Percentiles rank a stretch among this genome's conserved stretches.
Conservation (phyloP, 2,113 vertebrate genomes). For the Alces alces region DNA sequence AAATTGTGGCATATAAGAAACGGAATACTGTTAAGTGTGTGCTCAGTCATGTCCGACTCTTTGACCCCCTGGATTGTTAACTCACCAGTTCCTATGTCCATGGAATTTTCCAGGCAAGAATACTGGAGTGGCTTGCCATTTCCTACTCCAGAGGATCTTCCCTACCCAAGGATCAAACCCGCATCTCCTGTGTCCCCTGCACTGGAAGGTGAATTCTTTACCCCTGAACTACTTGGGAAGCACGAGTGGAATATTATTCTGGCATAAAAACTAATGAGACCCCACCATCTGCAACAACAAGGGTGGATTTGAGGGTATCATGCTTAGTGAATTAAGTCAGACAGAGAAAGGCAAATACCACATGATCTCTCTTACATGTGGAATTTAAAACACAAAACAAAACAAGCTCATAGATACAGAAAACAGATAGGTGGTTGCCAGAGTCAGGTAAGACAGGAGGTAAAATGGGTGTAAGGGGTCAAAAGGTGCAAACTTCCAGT, state of each 20-base stretch:
- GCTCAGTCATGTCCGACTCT: not conserved
- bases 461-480: not conserved
- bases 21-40: not conserved
- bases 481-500: not conserved
- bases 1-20: not conserved
- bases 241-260: not conserved
- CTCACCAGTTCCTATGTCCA: not conserved
- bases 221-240: not conserved
- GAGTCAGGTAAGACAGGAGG: not conserved
- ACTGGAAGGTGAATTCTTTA: not conserved
- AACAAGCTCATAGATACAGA: not conserved
- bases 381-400: not conserved
- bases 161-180: not conserved
- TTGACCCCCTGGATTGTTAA: not conserved
- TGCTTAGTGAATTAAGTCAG: not conserved
- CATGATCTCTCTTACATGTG: not conserved
- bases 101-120: not conserved
- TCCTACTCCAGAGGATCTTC: not conserved
- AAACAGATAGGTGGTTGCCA: not conserved
- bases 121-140: not conserved
- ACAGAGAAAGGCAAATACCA: not conserved
- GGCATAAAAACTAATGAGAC: not conserved
- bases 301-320: not conserved
- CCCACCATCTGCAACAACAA: not conserved
- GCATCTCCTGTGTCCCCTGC: not conserved